Percentiles rank a stretch among this genome's conserved stretches.
Conservation (phyloP, 2,888 invertebrate species). For the Drosophila mimetica region DNA sequence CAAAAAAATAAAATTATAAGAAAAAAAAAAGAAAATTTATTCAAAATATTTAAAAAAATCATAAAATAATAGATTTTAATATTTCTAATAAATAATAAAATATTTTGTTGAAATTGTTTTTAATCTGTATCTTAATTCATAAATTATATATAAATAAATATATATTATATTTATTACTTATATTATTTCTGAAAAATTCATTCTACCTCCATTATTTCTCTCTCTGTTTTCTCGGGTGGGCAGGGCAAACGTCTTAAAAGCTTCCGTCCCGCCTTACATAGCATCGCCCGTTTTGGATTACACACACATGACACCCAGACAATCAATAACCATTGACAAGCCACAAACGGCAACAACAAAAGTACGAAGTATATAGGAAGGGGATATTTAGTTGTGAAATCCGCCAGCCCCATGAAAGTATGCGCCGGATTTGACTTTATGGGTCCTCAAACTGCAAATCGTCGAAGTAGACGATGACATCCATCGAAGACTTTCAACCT, state of each 20-base stretch:
- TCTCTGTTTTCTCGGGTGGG: slow-evolving; percentile 7
- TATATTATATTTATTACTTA: too few relatives aligned
- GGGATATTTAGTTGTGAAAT: slow-evolving; percentile 73
- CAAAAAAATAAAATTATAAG: not conserved
- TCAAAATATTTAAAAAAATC: not conserved
- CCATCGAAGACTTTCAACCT: slow-evolving; percentile 35
- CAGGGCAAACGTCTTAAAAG: slow-evolving; percentile 71
- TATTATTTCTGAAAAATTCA: too few relatives aligned
- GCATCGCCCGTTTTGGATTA: slow-evolving; percentile 36
- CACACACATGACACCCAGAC: slow-evolving; percentile 74
- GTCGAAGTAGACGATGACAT: slow-evolving; percentile 38
- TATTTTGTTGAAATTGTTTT: too few relatives aligned
- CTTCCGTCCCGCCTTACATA: slow-evolving; percentile 71
- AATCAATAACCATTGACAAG: slow-evolving; percentile 80
- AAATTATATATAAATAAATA: too few relatives aligned
- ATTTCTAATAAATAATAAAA: not conserved
- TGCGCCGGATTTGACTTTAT: slow-evolving; percentile 52
- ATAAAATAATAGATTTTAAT: too few relatives aligned
- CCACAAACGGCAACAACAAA: slow-evolving; percentile 57
- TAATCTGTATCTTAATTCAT: too few relatives aligned
- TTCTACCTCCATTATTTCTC: too few relatives aligned
- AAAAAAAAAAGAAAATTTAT: not conserved
- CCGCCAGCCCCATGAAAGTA: slow-evolving; percentile 64
- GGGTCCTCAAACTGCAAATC: slow-evolving; percentile 68
- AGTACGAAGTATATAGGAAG: not conserved